phyloP scores from a whole-genome alignment of 2,888 invertebrate genomes.

The Polydesmus complanatus region DNA sequence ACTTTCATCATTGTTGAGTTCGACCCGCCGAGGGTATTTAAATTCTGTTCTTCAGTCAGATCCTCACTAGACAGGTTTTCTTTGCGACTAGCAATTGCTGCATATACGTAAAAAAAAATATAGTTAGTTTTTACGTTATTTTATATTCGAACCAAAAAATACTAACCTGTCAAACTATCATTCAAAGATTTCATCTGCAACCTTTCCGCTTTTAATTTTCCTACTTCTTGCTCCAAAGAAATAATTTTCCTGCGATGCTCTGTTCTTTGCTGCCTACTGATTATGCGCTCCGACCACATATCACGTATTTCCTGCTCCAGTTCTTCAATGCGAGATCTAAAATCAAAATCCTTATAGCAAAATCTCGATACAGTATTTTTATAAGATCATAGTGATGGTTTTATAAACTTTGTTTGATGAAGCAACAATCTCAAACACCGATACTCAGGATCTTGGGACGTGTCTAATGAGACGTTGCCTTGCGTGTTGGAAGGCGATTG shows the following conservation, averaged over 20 bases:
- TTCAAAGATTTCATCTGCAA: not conserved
- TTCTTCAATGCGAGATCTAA: not conserved
- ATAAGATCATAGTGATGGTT: too few relatives aligned
- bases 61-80: too few relatives aligned
- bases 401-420: not conserved
- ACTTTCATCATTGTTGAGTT: too few relatives aligned
- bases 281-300: not conserved
- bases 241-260: not conserved
- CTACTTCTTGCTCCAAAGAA: not conserved
- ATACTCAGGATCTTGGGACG: not conserved
- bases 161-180: not conserved
- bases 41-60: too few relatives aligned
- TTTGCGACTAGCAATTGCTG: too few relatives aligned
- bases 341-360: not conserved
- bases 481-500: not conserved
- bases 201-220: not conserved
- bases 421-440: not conserved
- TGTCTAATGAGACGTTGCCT: too few relatives aligned
- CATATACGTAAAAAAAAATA: too few relatives aligned
- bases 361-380: too few relatives aligned
- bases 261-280: not conserved
- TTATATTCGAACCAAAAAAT: too few relatives aligned
- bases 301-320: not conserved
- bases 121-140: too few relatives aligned
- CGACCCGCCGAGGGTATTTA: too few relatives aligned